Conservation (phyloP, 2,797 vertebrate species). For the Eutrigla gurnardus region DNA sequence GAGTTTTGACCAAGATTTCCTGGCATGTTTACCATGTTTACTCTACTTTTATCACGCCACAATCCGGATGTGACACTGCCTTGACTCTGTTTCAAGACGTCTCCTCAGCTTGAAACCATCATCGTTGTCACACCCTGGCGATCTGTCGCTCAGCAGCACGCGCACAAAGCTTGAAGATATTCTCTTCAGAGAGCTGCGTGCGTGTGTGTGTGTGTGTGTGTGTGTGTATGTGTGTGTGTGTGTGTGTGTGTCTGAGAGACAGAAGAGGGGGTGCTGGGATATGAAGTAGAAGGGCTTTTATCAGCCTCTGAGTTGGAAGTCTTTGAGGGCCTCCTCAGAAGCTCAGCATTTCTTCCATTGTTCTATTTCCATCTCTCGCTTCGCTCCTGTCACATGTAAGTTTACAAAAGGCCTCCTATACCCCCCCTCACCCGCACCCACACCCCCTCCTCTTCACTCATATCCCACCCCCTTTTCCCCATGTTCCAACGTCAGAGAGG, state of each 20-base stretch:
- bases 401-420: slow-evolving; percentile 82
- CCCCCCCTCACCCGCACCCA: slow-evolving; percentile 28
- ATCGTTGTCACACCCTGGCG: slow-evolving; percentile 81
- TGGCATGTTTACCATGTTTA: slow-evolving; percentile 82
- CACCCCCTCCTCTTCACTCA: slow-evolving; percentile 57
- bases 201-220: slow-evolving; percentile 35
- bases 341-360: slow-evolving; percentile 85
- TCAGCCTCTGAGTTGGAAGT: slow-evolving; percentile 86
- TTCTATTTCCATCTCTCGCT: slow-evolving; percentile 84
- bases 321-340: slow-evolving; percentile 87
- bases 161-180: slow-evolving; percentile 75
- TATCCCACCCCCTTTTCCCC: slow-evolving; percentile 64
- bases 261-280: slow-evolving; percentile 73
- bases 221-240: slow-evolving; percentile 38
- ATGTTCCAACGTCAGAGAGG: slow-evolving; percentile 72
- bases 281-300: slow-evolving; percentile 84
- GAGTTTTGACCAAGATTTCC: slow-evolving; percentile 76
- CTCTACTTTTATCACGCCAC: slow-evolving; percentile 73
- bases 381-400: slow-evolving; percentile 86
- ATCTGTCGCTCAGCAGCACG: slow-evolving; percentile 76
- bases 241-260: slow-evolving; percentile 57
- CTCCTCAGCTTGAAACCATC: slow-evolving; percentile 81
- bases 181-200: slow-evolving; percentile 74
- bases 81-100: slow-evolving; percentile 74
- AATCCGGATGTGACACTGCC: slow-evolving; percentile 77